A percentile compares a stretch with the other conserved stretches of the same genome.
Conservation (phyloP, 1,140 invertebrate species). For the Acromyrmex heyeri region DNA sequence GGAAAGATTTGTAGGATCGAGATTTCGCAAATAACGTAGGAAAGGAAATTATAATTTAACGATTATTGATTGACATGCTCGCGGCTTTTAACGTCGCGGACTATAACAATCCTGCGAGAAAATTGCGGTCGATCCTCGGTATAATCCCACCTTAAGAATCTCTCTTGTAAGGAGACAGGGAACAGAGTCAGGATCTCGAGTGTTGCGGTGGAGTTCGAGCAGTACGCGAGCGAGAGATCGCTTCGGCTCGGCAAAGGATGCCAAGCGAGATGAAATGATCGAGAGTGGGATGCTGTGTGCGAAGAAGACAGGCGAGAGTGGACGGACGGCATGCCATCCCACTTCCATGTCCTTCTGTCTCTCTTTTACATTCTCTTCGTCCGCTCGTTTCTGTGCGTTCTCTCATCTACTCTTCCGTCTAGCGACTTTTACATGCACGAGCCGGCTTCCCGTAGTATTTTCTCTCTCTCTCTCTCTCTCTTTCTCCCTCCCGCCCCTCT, state of each 20-base stretch:
- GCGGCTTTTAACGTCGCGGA: not conserved
- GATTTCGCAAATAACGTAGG: not conserved
- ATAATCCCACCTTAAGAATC: conserved; percentile 49
- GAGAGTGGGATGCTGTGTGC: conserved; percentile 81
- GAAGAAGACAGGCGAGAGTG: conserved; percentile 83
- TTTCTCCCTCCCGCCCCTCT: no score
- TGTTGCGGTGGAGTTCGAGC: not conserved
- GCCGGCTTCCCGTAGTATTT: conserved; percentile 76
- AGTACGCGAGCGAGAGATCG: conserved; percentile 11
- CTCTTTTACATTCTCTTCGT: conserved; percentile 32
- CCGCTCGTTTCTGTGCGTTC: conserved; percentile 71
- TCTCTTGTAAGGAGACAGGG: conserved; percentile 18
- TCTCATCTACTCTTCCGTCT: conserved; percentile 75
- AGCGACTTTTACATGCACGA: conserved; percentile 81
- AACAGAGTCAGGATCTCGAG: conserved; percentile 8
- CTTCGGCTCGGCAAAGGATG: not conserved
- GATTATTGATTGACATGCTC: not conserved
- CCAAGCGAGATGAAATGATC: conserved; percentile 56
- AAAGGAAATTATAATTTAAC: not conserved
- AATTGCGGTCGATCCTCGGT: conserved; percentile 40
- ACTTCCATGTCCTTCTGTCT: conserved; percentile 44
- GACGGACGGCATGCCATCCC: conserved; percentile 86
- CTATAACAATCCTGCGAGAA: conserved; percentile 14
- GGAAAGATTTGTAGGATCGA: not conserved
- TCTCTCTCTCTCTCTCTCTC: not conserved